Base-by-base conservation (phyloP, 2,888 invertebrate species). In the Ypsolopha scabrella region DNA sequence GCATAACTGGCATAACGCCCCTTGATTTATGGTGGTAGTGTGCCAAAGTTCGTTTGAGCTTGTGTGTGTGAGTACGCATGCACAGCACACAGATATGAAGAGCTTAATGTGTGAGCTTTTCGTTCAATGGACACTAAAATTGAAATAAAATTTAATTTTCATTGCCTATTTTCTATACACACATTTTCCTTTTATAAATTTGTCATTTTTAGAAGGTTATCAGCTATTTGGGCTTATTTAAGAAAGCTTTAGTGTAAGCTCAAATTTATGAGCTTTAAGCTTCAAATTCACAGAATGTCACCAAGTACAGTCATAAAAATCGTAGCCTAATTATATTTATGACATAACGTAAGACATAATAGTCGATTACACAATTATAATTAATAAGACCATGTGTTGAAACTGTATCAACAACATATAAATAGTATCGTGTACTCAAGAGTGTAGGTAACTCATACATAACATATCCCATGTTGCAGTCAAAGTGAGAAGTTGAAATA, bases 21-120 rank as follows among this genome's bases (percentile, higher is more conserved):
- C 86, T 82, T 87, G 86, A 87, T 87, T 87, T 85, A 87, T 87
- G 71, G 72, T 77, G 76, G 34, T 50, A 41, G 76, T 79, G 76
- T 81, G 82, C 85, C 83, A 81, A 86, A 86, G 78, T 85, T 80
- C 75, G 76, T 43, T 49, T 49, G 44, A 3, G 33, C 38, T 10
- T 77, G 80, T 80, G 75, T 79, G 80, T 73, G 79, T 79, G 47
- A 47, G n/a, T 37, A 24, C 4, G 47, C 13, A 47, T 10, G 47
- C 9, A 10, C 14, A 70, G 75, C 66, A 71, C 67, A 69, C 59
- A 58, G 58, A 59, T 55, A 54, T 54, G 36, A 34, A 1, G 41
- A 8, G 37, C 13, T 47, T 37, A 47, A 47, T 47, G 35, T 36
- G 36, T 46, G 45, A 24, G 34, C n/a, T 35, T 46, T 46, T 34